Conservation (phyloP, 2,888 invertebrate species). For the Dasypogon diadema region DNA sequence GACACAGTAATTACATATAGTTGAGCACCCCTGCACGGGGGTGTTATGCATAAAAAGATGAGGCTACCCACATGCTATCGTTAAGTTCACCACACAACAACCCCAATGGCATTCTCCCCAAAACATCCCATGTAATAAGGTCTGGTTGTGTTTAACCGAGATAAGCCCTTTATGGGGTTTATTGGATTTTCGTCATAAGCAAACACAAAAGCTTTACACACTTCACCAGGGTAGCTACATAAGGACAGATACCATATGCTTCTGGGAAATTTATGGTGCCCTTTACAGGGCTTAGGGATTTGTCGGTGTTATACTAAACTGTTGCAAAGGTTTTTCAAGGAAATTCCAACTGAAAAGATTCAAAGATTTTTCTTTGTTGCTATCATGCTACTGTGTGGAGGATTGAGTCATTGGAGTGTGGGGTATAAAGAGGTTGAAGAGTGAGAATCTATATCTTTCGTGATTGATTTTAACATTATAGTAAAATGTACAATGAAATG, state of each 20-base stretch:
- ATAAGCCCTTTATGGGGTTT: conserved; percentile 55
- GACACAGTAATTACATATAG: conserved; percentile 26
- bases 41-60: conserved; percentile 49
- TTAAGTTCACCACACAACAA: conserved; percentile 32
- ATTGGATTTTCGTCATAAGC: conserved; percentile 53
- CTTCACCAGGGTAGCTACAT: background rate
- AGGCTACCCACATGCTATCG: conserved; percentile 42
- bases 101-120: conserved; percentile 25
- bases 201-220: conserved; percentile 24
- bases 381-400: background rate
- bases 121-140: conserved; percentile 45
- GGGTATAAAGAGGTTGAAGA: background rate
- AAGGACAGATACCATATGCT: conserved; percentile 34
- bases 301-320: conserved; percentile 10
- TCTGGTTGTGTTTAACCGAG: conserved; percentile 55
- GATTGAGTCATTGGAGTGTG: conserved; percentile 16
- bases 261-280: conserved; percentile 33
- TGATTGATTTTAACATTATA: too few species aligned
- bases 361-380: conserved; percentile 20
- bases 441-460: too few species aligned
- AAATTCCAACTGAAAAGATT: conserved; percentile 32
- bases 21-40: background rate
- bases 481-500: too few species aligned
- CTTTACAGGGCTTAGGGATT: background rate
- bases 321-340: conserved; percentile 29